Conservation (phyloP, 1,140 invertebrate species). For the Hirudo medicinalis region DNA sequence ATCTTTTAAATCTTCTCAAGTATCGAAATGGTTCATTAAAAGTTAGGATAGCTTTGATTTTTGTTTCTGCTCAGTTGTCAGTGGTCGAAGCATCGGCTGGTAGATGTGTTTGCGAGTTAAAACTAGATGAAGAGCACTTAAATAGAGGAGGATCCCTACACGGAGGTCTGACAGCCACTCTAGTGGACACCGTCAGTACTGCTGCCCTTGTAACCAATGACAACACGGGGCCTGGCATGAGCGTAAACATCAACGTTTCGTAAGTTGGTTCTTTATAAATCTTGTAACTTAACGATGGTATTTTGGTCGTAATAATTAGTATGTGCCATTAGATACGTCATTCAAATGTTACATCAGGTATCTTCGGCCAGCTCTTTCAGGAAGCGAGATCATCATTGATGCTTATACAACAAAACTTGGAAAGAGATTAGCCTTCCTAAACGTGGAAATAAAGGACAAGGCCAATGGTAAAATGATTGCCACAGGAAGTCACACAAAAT, state of each 20-base stretch:
- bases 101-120: constrained; percentile 49
- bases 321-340: background rate
- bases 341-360: constrained; percentile 36
- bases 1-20: constrained; percentile 9
- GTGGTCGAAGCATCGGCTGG: constrained; percentile 22
- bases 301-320: too few relatives aligned
- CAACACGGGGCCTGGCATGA: constrained; percentile 51
- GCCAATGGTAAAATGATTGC: constrained; percentile 56
- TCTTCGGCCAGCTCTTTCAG: constrained; percentile 57
- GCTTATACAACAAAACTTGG: constrained; percentile 63
- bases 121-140: constrained; percentile 58
- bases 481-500: constrained; percentile 66
- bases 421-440: constrained; percentile 62
- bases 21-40: too few relatives aligned
- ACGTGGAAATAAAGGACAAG: constrained; percentile 61
- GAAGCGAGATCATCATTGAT: constrained; percentile 65
- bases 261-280: constrained; percentile 37
- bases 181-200: constrained; percentile 70
- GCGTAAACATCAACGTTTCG: constrained; percentile 59
- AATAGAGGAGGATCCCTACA: constrained; percentile 64
- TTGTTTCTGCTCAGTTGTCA: background rate
- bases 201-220: constrained; percentile 57
- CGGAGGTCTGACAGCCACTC: constrained; percentile 65
- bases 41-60: background rate
- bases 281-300: background rate